phyloP scores from a whole-genome alignment of 2,888 invertebrate genomes.

The Brachyptera risi region DNA sequence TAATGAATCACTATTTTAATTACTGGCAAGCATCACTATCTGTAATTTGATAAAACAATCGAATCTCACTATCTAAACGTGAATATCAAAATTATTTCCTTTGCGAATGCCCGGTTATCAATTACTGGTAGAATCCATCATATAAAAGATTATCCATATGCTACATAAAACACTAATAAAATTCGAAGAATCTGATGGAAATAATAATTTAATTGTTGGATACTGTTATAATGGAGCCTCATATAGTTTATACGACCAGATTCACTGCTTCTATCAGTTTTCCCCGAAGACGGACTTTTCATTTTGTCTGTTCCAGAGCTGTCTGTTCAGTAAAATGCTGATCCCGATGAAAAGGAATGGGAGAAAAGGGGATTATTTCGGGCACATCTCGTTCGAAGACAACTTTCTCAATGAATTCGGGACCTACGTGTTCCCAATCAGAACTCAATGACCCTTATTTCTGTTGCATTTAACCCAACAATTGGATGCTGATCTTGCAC shows the following conservation, averaged over 20 bases:
- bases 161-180: not conserved
- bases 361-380: too few species aligned
- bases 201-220: too few species aligned
- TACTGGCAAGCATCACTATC: too few species aligned
- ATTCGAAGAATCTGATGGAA: too few species aligned
- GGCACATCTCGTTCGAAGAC: not conserved
- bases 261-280: not conserved
- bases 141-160: not conserved
- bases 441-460: slow-evolving; percentile 19
- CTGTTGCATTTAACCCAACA: slow-evolving; percentile 11
- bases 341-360: not conserved
- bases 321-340: slow-evolving; percentile 11
- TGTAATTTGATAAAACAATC: too few species aligned
- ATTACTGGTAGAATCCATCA: too few species aligned
- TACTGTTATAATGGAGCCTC: too few species aligned
- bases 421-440: slow-evolving; percentile 19
- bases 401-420: not conserved
- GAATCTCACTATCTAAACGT: too few species aligned
- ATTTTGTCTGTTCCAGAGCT: not conserved
- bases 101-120: too few species aligned
- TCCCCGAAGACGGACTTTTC: not conserved
- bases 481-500: not conserved
- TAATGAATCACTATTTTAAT: too few species aligned
- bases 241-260: too few species aligned
- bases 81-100: too few species aligned